Evolutionary conservation across 64 coral and sea anemone species (phyloP), one percentile per base, ranked within the genome.

Genomic region (Montipora sp.): DNA sequence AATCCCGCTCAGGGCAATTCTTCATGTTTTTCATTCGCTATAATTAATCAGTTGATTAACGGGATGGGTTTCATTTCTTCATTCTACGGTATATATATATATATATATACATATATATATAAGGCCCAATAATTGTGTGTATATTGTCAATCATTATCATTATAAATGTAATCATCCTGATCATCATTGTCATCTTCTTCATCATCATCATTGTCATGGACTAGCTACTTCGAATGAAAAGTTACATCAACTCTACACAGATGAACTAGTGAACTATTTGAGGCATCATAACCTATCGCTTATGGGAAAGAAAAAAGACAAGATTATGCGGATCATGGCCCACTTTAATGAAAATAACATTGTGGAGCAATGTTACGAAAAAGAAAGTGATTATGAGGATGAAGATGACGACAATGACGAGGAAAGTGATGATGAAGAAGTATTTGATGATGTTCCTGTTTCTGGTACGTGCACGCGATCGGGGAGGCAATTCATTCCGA

Each of bases 291-390:
- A 81, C 18, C 22, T 81, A 81, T 81, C 23, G 14, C 13, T 24
- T 55, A 55, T 81, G 49, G 79, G 79, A 81, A 81, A 55, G 47
- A 81, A 81, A 50, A 89, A 77, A 60, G 73, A 77, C 73, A 77
- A 77, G 36, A 89, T 89, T 77, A 58, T 89, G 86, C 86, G 86
- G 24, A 88, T 88, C 58, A 88, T 88, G 86, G 86, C 86, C 71
- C 86, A 88, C 86, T 88, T 75, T 75, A 66, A 88, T 66, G 86
- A 88, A 88, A 44, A 74, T 88, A 88, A 88, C 86, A 59, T 59
- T 59, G 57, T 59, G 57, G 57, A 59, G 57, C 13, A 82, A 60
- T 22, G 45, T 88, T 67, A 88, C 49, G 74, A 88, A 66, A 55
- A 88, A 74, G 86, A 88, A 71, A 88, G 86, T 75, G 61, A 88